A percentile compares a stretch with the other conserved stretches of the same genome.
Conservation (phyloP, 1,140 invertebrate genomes). For the Drosophila yakuba region DNA sequence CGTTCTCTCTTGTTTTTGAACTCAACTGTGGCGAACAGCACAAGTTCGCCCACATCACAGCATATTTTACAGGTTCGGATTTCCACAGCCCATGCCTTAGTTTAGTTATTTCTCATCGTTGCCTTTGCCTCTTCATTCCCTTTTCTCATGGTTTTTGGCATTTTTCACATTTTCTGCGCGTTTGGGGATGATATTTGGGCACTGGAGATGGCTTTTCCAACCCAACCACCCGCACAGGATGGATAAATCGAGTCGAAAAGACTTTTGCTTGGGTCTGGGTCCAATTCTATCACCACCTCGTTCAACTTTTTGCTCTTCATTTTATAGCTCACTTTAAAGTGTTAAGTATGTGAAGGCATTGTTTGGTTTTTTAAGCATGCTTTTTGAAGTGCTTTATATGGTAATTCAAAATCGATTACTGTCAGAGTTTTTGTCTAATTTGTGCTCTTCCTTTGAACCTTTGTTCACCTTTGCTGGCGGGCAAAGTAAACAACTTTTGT, state of each 20-base stretch:
- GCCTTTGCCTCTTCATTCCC: not conserved
- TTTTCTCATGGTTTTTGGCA: slow-evolving; percentile 18
- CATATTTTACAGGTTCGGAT: not conserved
- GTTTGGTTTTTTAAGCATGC: not conserved
- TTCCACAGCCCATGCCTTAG: not conserved
- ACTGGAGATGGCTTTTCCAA: slow-evolving; percentile 3
- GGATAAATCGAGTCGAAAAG: slow-evolving; percentile 30
- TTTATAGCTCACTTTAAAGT: slow-evolving; percentile 21
- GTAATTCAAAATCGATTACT: slow-evolving; percentile 60
- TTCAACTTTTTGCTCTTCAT: slow-evolving; percentile 5
- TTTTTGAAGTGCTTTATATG: slow-evolving; percentile 43
- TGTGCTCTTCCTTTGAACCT: slow-evolving; percentile 41
- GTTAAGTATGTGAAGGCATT: not conserved
- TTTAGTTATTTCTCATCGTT: slow-evolving; percentile 1
- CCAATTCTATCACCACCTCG: not conserved
- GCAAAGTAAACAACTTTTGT: slow-evolving; percentile 16
- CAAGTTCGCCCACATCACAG: not conserved
- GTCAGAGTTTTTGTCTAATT: slow-evolving; percentile 41
- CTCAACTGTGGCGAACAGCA: not conserved
- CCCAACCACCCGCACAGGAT: not conserved
- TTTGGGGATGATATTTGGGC: slow-evolving; percentile 6
- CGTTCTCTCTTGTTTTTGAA: too few species aligned
- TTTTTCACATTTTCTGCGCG: slow-evolving; percentile 52
- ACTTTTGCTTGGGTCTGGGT: slow-evolving; percentile 40
- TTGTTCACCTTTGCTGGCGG: slow-evolving; percentile 36